Evolutionary conservation across 2,888 invertebrate genomes (phyloP), one percentile per base, ranked within the genome.

Genomic region (Furcula furcula): DNA sequence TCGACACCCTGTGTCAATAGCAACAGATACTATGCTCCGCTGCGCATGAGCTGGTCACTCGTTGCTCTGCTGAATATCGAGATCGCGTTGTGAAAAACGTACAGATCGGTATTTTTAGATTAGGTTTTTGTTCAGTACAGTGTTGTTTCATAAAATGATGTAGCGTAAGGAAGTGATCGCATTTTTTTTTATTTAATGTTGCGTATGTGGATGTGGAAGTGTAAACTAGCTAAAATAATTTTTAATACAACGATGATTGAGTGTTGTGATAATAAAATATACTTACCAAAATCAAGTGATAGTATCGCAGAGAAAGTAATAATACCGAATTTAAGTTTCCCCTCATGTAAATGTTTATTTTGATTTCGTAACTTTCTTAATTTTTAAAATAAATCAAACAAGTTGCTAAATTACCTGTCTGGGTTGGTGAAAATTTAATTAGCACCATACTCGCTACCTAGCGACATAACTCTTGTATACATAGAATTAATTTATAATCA

Each of bases 71-170:
- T 71, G 66, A 68, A 74, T 75, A 76, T 66, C 62, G 65, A 75
- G 66, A 74, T 70, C 65, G 70, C 57, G 65, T 67, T 68, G 73
- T 72, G 66, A 72, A 76, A 76, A 79, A 63, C n/a, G n/a, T n/a
- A 43, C 49, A 35, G 36, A 44, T 50, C 52, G 47, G 52, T 76
- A 75, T 69, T 74, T 73, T 71, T 76, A 76, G 67, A 64, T 57
- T 60, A 46, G 62, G 51, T 65, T 36, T 65, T 57, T 61, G 53
- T 61, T 61, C 57, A 49, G 60, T 51, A 55, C 48, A 47, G 52
- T 62, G 54, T 55, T 58, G 48, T 62, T 61, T 50, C 49, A 46
- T 43, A 46, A 43, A 49, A 48, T 46, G 37, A 51, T 52, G 39
- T 52, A 40, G 29, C 34, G 29, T 29, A 41, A 39, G 25, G 35